Conservation (phyloP, 1,140 invertebrate species). For the Diprion similis region DNA sequence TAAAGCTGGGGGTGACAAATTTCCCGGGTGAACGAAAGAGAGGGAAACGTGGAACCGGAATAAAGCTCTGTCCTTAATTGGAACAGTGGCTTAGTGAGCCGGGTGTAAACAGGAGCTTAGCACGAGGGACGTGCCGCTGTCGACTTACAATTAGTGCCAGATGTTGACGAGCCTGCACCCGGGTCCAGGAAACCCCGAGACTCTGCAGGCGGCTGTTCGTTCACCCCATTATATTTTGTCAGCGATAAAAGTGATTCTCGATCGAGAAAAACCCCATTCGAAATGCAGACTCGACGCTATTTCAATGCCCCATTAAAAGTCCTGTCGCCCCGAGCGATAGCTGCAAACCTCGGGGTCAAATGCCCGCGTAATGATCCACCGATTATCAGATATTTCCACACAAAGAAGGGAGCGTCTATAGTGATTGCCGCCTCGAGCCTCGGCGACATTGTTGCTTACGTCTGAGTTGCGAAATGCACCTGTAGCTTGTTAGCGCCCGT, state of each 20-base stretch:
- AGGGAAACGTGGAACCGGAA: neutral
- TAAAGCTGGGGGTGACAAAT: neutral
- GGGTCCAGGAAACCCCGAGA: too few species aligned
- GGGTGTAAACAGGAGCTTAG: neutral
- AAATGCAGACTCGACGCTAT: too few species aligned
- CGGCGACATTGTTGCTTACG: neutral
- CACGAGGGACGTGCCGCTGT: neutral
- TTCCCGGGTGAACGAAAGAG: neutral
- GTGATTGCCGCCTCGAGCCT: neutral
- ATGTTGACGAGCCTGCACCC: neutral
- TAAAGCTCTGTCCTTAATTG: neutral
- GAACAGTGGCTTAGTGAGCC: neutral
- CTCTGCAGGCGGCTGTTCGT: too few species aligned
- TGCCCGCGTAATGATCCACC: neutral
- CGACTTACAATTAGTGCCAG: neutral
- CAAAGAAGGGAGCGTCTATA: neutral
- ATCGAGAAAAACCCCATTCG: too few species aligned
- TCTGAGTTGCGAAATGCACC: neutral
- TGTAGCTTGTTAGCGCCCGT: neutral
- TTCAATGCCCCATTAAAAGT: neutral
- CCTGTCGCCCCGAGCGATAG: neutral
- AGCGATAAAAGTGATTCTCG: too few species aligned
- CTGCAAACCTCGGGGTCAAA: neutral
- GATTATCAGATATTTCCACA: neutral
- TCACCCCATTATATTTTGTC: too few species aligned